A percentile compares a stretch with the other conserved stretches of the same genome.
Conservation (phyloP, 2,113 vertebrate genomes). For the Leptodactylus fuscus region DNA sequence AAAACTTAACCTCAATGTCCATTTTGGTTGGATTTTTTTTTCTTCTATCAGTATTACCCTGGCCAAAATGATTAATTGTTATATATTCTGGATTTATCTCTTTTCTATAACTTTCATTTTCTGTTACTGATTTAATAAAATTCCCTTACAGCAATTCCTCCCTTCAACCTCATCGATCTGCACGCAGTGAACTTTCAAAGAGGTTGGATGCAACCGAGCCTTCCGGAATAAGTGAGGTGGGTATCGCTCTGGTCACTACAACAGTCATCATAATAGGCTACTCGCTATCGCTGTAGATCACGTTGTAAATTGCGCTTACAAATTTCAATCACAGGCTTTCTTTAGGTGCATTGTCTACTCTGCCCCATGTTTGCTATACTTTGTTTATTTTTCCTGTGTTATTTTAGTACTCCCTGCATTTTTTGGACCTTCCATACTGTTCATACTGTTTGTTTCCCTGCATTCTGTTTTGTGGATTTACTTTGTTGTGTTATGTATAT, state of each 20-base stretch:
- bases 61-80: too few species aligned
- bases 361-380: neutral
- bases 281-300: too few species aligned
- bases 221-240: constrained; percentile 44
- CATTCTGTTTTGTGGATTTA: neutral
- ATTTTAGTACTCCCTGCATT: neutral
- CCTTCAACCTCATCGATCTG: constrained; percentile 7
- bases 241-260: neutral
- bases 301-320: neutral
- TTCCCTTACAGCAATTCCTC: neutral
- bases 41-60: too few species aligned
- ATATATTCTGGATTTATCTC: neutral
- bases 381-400: neutral
- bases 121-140: neutral
- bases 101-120: neutral
- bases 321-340: neutral
- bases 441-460: neutral
- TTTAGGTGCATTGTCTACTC: neutral
- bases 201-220: constrained; percentile 57
- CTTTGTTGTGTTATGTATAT: neutral
- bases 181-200: constrained; percentile 29
- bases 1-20: too few species aligned
- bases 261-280: neutral
- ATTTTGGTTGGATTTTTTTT: too few species aligned
- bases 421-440: neutral